Percentiles rank a stretch among this genome's conserved stretches.
Conservation (phyloP, 2,797 vertebrate genomes). For the Rhabdomys pumilio region DNA sequence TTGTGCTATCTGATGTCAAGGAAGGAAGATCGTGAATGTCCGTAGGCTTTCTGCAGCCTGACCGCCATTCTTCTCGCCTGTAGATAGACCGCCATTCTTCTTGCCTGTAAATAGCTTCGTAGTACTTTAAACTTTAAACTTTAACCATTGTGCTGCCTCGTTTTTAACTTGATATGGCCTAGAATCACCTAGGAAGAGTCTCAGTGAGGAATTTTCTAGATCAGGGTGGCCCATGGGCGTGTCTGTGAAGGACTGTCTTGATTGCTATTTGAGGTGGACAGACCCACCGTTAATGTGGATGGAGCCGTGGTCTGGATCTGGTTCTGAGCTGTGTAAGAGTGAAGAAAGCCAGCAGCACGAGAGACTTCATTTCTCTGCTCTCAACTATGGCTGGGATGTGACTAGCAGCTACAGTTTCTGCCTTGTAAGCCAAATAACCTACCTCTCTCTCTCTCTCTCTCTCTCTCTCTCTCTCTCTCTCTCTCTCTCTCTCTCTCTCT, state of each 20-base stretch:
- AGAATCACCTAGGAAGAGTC: background rate
- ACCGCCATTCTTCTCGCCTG: background rate
- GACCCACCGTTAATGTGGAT: background rate
- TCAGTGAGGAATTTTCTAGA: background rate
- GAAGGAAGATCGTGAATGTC: background rate
- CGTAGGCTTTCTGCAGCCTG: background rate
- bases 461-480: too few relatives aligned
- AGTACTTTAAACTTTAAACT: background rate
- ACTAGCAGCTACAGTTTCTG: background rate
- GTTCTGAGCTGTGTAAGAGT: background rate
- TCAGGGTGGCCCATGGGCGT: background rate
- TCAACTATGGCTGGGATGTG: background rate
- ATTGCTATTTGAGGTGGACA: background rate
- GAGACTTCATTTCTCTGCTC: background rate
- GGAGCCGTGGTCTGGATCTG: background rate
- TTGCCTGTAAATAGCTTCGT: background rate
- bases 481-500: too few relatives aligned
- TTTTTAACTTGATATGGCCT: background rate
- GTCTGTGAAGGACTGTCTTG: background rate
- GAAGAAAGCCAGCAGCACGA: background rate
- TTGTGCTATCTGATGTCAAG: background rate
- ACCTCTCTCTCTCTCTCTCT: too few relatives aligned
- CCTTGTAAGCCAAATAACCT: background rate
- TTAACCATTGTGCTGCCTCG: background rate
- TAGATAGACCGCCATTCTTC: constrained; percentile 24